A percentile compares a stretch with the other conserved stretches of the same genome.
Evolutionary conservation across 2,888 invertebrate genomes (phyloP).

Genomic region (Caenorhabditis sp.): DNA sequence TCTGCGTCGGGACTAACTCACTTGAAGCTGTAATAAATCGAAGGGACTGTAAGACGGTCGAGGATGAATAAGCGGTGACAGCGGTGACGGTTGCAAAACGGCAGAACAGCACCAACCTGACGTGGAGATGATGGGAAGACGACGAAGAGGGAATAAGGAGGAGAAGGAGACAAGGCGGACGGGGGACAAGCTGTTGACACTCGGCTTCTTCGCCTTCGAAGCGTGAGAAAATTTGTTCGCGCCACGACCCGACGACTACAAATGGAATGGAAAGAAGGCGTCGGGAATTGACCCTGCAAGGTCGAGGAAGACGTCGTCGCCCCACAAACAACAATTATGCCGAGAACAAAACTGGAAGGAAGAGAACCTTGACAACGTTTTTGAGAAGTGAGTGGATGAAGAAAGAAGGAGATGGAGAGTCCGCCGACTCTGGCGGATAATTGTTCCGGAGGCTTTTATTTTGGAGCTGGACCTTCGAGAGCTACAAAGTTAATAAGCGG

Average conservation of each 20-base stretch:
- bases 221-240: constrained; percentile 51
- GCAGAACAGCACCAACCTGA: neutral
- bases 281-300: constrained; percentile 49
- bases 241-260: constrained; percentile 30
- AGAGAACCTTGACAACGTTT: constrained; percentile 22
- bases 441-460: neutral
- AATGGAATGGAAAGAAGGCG: constrained; percentile 35
- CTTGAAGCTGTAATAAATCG: constrained; percentile 49
- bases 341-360: constrained; percentile 35
- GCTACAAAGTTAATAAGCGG: neutral
- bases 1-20: constrained; percentile 33
- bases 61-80: constrained; percentile 25
- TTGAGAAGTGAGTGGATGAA: neutral
- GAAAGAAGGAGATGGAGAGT: constrained; percentile 5
- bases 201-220: constrained; percentile 37
- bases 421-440: neutral
- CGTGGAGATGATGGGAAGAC: too few species aligned
- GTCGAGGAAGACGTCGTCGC: constrained; percentile 33
- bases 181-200: constrained; percentile 20
- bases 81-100: constrained; percentile 17
- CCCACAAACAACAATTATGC: constrained; percentile 55
- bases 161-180: neutral
- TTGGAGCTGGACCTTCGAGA: neutral
- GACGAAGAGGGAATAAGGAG: neutral
- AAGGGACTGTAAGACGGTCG: constrained; percentile 19